Conservation (phyloP, 2,797 vertebrate species). For the Sebastes elongatus region DNA sequence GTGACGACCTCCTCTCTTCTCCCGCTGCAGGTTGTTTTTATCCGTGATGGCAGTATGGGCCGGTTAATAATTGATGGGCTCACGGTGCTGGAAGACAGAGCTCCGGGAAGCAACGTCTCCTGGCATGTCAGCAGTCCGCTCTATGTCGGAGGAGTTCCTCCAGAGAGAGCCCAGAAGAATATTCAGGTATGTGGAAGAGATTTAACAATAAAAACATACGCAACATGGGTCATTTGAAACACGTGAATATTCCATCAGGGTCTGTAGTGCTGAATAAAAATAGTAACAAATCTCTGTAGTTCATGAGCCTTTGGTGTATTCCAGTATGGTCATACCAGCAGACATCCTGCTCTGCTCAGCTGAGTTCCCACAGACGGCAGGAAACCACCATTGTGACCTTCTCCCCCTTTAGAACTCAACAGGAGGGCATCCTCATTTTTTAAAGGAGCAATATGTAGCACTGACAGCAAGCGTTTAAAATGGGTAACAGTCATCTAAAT, state of each 20-base stretch:
- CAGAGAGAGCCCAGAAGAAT: conserved; percentile 87
- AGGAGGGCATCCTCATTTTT: background rate
- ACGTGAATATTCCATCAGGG: background rate
- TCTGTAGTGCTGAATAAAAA: background rate
- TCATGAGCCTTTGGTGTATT: background rate
- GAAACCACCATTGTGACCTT: conserved; percentile 4
- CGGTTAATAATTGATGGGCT: conserved; percentile 90
- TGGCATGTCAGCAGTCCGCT: conserved; percentile 88
- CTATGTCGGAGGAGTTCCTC: conserved; percentile 91
- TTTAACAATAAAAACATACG: background rate
- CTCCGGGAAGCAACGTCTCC: conserved; percentile 48
- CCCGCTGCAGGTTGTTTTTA: conserved; percentile 86
- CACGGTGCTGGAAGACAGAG: conserved; percentile 84
- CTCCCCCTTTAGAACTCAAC: background rate
- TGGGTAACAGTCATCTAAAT: no score
- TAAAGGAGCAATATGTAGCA: background rate
- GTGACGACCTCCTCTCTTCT: conserved; percentile 18
- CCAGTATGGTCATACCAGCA: background rate
- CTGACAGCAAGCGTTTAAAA: no score
- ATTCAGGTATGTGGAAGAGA: conserved; percentile 86
- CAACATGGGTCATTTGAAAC: background rate
- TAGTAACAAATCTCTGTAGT: background rate
- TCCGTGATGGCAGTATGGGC: conserved; percentile 84
- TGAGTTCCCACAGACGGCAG: background rate
- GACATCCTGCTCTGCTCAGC: background rate